A percentile compares a stretch with the other conserved stretches of the same genome.
Conservation (phyloP, 2,888 invertebrate genomes). For the Dorcus hopei region DNA sequence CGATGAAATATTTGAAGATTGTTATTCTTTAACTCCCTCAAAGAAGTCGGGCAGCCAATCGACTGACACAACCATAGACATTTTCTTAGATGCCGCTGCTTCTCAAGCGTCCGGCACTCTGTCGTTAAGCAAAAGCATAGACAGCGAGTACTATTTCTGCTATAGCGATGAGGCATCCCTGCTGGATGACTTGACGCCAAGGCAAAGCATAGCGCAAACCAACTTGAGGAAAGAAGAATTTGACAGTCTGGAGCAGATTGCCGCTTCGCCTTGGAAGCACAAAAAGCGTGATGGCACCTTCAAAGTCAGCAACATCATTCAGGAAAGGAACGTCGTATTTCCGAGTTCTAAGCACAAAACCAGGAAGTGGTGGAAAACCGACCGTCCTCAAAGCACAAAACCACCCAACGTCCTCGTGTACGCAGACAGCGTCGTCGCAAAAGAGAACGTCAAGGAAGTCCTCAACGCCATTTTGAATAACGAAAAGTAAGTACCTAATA, state of each 20-base stretch:
- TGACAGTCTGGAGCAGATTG: conserved; percentile 26
- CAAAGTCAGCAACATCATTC: conserved; percentile 7
- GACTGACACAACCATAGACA: too few relatives aligned
- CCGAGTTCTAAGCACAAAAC: conserved; percentile 20
- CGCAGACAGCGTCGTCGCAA: conserved; percentile 72
- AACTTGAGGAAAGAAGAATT: conserved; percentile 13
- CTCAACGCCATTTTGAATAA: conserved; percentile 66
- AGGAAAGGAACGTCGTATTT: conserved; percentile 17
- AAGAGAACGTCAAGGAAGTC: conserved; percentile 70
- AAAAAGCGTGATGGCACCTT: conserved; percentile 24
- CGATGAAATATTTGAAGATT: too few relatives aligned
- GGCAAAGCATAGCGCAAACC: neutral
- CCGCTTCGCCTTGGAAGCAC: neutral
- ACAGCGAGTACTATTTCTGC: too few relatives aligned
- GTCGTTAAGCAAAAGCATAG: too few relatives aligned
- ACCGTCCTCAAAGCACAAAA: conserved; percentile 49
- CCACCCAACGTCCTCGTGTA: conserved; percentile 80
- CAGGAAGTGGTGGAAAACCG: conserved; percentile 17
- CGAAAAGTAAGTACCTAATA: conserved; percentile 59
- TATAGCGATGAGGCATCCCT: too few relatives aligned
- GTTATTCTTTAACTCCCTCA: too few relatives aligned
- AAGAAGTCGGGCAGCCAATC: too few relatives aligned
- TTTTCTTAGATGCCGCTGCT: too few relatives aligned
- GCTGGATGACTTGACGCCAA: neutral
- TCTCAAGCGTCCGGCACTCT: too few relatives aligned